A percentile compares a stretch with the other conserved stretches of the same genome.
These are phyloP conservation scores for Drosophila cognata DNA, from an alignment of 2,888 invertebrate species.

Conservation along the genomic window DNA sequence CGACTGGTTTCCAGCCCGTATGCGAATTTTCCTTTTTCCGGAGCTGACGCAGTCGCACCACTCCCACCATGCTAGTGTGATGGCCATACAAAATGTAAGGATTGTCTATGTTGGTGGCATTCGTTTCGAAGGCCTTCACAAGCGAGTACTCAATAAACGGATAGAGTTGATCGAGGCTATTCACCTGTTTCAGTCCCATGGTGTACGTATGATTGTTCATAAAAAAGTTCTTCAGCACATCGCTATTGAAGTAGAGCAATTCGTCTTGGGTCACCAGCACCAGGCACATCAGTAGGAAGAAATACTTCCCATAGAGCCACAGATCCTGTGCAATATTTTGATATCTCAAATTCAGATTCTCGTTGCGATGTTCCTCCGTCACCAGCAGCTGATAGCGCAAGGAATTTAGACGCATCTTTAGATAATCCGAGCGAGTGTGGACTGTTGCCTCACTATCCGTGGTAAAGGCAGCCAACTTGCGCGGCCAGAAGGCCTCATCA, in stretches of 20 bases:
- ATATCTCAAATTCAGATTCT: conserved; percentile 71
- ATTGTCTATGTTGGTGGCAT: accelerated
- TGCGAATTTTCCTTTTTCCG: conserved; percentile 34
- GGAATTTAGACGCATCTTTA: conserved; percentile 59
- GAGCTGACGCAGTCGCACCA: conserved; percentile 77
- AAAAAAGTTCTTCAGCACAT: conserved; percentile 47
- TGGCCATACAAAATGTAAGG: conserved; percentile 67
- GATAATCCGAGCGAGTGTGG: conserved; percentile 45
- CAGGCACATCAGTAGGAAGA: conserved; percentile 62
- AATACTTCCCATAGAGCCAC: conserved; percentile 72
- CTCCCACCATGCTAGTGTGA: conserved; percentile 71
- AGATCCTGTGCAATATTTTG: conserved; percentile 72
- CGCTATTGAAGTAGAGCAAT: conserved; percentile 71
- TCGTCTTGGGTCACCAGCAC: conserved; percentile 62
- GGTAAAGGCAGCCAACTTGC: not conserved
- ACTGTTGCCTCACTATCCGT: conserved; percentile 20
- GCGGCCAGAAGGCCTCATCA: conserved; percentile 52
- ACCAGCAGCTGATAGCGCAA: conserved; percentile 63
- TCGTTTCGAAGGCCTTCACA: conserved; percentile 53
- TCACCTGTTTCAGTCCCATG: conserved; percentile 36
- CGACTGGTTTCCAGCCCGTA: not conserved
- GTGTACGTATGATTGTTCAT: conserved; percentile 40
- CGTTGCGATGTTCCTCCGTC: conserved; percentile 67
- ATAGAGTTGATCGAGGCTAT: conserved; percentile 56
- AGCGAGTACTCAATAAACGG: conserved; percentile 65